A percentile compares a stretch with the other conserved stretches of the same genome.
Evolutionary conservation across 2,113 vertebrate genomes (phyloP).

Genomic region (Tyto alba): DNA sequence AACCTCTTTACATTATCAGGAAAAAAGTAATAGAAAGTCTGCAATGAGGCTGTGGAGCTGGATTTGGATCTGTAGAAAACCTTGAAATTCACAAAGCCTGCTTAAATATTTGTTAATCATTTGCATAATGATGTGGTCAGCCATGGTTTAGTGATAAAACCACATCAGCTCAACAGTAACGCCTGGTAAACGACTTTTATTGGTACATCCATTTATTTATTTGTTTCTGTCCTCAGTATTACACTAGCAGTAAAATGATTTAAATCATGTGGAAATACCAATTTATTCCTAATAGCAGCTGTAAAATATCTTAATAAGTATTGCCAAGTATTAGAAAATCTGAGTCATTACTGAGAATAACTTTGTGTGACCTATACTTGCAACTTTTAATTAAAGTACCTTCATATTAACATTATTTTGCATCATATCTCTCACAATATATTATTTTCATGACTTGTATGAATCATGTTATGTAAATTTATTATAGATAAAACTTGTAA

Average conservation of each 20-base stretch:
- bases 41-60: neutral
- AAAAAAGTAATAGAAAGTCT: neutral
- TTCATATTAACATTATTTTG: neutral
- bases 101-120: neutral
- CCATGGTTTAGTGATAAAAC: neutral
- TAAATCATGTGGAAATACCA: neutral
- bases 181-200: neutral
- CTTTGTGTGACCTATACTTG: neutral
- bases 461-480: neutral
- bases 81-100: neutral
- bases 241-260: neutral
- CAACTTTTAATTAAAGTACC: slow-evolving; percentile 27
- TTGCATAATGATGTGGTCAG: neutral
- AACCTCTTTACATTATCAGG: neutral
- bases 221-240: neutral
- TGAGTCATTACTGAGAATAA: neutral
- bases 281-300: neutral
- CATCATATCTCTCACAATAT: neutral
- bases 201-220: neutral
- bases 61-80: neutral
- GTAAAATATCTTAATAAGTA: neutral
- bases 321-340: neutral
- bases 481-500: neutral
- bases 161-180: neutral
- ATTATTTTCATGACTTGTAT: slow-evolving; percentile 13